Evolutionary conservation across 2,113 vertebrate species (phyloP), one percentile per base, ranked within the genome.

Genomic region (Solea senegalensis): DNA sequence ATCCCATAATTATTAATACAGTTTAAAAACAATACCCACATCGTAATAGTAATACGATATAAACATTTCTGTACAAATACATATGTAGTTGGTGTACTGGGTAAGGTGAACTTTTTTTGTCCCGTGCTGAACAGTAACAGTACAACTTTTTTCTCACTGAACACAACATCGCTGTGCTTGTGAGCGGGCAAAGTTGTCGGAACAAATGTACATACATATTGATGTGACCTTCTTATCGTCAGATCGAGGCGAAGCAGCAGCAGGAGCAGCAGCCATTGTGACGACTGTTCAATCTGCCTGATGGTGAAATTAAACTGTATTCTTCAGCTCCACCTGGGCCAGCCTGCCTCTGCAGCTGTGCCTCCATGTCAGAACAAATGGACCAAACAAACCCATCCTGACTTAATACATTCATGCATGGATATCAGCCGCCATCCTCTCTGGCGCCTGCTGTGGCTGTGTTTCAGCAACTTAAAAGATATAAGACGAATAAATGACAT

Each of bases 291-390:
- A 65, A 26, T 76, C 44, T 45, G 40, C 49, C 68, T 61, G 53
- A 76, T 34, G 59, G 56, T 7, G 58, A 65, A 69, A 75, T 72
- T 50, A 69, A 84, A 84, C 34, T 39, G 41, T 14, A n/a, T 76
- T 76, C 26, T 63, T n/a, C 57, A 41, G 28, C 15, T 21, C 16
- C 72, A 66, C 69, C 69, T 73, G 69, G 45, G 2, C 52, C 59
- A 40, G 21, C 5, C 53, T 51, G 54, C 45, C 13, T 54, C 67
- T 60, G n/a, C 67, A 75, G 67, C 76, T 79, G 72, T 0, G 15
- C 11, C 58, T 41, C 45, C 21, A 9, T 41, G 67, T 75, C 61
- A 51, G 45, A 60, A 34, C n/a, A 79, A 75, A 79, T 34, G 34
- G 34, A 34, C 34, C 34, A 34, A 34, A 34, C 34, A 34, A 34